Conservation (phyloP, 2,888 invertebrate species). For the Bugula neritina region DNA sequence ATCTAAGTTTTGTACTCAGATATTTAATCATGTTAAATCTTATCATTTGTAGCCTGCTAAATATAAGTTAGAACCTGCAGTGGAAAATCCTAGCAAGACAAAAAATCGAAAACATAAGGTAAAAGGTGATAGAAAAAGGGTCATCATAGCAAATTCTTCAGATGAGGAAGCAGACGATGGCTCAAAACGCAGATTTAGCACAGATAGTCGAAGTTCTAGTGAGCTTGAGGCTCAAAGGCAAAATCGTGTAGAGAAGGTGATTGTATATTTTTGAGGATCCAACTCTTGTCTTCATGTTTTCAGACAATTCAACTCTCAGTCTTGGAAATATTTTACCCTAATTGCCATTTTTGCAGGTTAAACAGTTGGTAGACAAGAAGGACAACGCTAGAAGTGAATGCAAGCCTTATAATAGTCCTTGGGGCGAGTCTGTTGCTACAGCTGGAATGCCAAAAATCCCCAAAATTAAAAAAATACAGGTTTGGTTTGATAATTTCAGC, state of each 20-base stretch:
- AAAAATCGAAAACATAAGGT: not conserved
- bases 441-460: slow-evolving; percentile 20
- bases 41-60: too few relatives aligned
- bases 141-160: not conserved
- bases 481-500: too few relatives aligned
- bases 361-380: slow-evolving; percentile 16
- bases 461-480: slow-evolving; percentile 15
- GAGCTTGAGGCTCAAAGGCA: not conserved
- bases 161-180: not conserved
- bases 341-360: too few relatives aligned
- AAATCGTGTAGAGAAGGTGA: not conserved
- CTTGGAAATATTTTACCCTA: too few relatives aligned
- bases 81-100: not conserved
- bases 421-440: not conserved
- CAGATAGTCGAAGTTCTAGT: not conserved
- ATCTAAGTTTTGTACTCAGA: too few relatives aligned
- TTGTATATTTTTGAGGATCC: not conserved
- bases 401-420: not conserved
- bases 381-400: not conserved
- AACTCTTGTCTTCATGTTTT: too few relatives aligned
- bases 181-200: not conserved
- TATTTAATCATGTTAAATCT: too few relatives aligned
- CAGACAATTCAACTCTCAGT: too few relatives aligned
- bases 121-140: slow-evolving; percentile 16
- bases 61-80: not conserved